These are phyloP conservation scores for Fragum sueziense DNA, from an alignment of 2,888 invertebrate genomes.

Conservation along the genomic window DNA sequence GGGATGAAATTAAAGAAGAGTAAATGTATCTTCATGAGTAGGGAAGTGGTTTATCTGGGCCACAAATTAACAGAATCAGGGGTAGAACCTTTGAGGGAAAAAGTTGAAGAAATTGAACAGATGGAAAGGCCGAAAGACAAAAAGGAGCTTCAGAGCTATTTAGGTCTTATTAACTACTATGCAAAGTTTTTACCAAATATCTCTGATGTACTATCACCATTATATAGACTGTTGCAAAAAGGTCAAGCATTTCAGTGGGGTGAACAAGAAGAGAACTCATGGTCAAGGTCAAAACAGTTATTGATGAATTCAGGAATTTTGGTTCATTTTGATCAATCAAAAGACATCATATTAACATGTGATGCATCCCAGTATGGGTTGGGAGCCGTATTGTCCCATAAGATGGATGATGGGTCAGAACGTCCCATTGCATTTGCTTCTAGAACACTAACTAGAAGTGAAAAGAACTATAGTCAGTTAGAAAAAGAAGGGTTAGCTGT, in stretches of 20 bases:
- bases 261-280: constrained; percentile 45
- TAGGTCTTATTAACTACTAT: constrained; percentile 73
- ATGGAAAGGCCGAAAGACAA: constrained; percentile 67
- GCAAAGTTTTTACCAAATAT: constrained; percentile 29
- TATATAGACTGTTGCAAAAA: not conserved
- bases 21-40: constrained; percentile 64
- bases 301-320: constrained; percentile 59
- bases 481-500: constrained; percentile 66
- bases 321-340: constrained; percentile 74
- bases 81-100: constrained; percentile 55
- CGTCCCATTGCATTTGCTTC: constrained; percentile 46
- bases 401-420: constrained; percentile 37
- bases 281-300: constrained; percentile 58
- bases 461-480: constrained; percentile 61
- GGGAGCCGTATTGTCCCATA: constrained; percentile 73
- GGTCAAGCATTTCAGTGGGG: constrained; percentile 23
- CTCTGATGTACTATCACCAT: constrained; percentile 41
- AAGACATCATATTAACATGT: constrained; percentile 74
- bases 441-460: constrained; percentile 49
- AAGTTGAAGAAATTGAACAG: constrained; percentile 65
- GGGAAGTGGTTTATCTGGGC: constrained; percentile 65
- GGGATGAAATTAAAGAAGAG: constrained; percentile 56
- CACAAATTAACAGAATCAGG: constrained; percentile 62
- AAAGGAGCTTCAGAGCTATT: constrained; percentile 65
- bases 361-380: constrained; percentile 80